Base-by-base conservation (phyloP, 64 coral and sea anemone genomes). In the Actinia tenebrosa region DNA sequence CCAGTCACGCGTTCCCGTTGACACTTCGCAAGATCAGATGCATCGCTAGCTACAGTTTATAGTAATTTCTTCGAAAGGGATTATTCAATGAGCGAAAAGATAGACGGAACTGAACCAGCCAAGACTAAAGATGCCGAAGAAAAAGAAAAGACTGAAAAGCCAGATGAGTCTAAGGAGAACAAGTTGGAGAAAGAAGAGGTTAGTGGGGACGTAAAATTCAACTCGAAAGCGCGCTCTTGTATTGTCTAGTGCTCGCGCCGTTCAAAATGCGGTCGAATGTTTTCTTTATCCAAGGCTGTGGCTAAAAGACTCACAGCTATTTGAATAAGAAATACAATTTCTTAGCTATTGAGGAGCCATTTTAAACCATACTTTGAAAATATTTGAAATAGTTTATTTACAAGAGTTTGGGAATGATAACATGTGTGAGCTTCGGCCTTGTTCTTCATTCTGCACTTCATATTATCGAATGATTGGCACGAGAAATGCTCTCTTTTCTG, bases 1-100 rank as follows among this genome's bases (percentile, higher is more conserved):
- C 16, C 18, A 16, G 79, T 81, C 79, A 81, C 79, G 79, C 79
- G 43, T 81, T 81, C 79, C 53, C 79, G 46, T 81, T 81, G 79
- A 81, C 44, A 81, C 44, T 37, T 45, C 45, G 22, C 3, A 81
- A 81, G 79, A 81, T 81, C 79, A 81, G 79, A 81, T 81, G 79
- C 16, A 81, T 81, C 16, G 17, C 45, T 50, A 0, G 17, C 45
- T 50, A 0, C 43, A 80, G 79, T 50, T 50, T 22, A 81, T 53
- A 53, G 16, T 81, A 50, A 45, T 42, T 81, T 45, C 45, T 3
- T 18, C 79, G 15, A 3, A 53, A 47, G 18, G 9, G 53, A 50
- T 50, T 53, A 81, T 14, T 14, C 79, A 14, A 81, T 81, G 79
- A 81, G 17, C 44, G 79, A 81, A 45, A 25, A 81, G 45, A 15